Percentiles rank a stretch among this genome's conserved stretches.
phyloP scores from a whole-genome alignment of 1,140 invertebrate species.

The Monomorium pharaonis region DNA sequence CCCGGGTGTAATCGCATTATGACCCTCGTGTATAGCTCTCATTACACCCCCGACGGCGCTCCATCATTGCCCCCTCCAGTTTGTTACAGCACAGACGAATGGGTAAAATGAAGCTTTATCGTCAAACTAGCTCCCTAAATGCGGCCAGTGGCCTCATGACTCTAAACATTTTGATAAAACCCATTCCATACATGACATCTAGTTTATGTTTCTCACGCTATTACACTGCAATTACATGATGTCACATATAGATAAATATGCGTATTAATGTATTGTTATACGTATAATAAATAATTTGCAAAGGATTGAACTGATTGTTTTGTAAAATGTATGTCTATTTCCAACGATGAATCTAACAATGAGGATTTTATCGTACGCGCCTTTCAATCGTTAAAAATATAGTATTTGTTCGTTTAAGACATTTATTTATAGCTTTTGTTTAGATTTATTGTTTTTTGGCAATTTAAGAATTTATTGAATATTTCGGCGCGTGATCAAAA shows the following conservation, averaged over 20 bases:
- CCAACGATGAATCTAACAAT: not conserved
- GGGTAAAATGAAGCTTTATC: constrained; percentile 69
- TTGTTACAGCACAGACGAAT: constrained; percentile 44
- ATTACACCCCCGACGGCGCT: constrained; percentile 77
- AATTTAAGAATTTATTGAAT: too few species aligned
- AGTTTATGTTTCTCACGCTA: not conserved
- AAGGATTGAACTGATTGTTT: not conserved
- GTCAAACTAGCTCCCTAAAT: constrained; percentile 55
- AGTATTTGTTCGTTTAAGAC: too few species aligned
- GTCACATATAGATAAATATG: not conserved
- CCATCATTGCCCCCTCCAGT: constrained; percentile 49
- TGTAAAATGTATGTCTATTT: not conserved
- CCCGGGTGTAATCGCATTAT: constrained; percentile 84
- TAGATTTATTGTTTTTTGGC: too few species aligned
- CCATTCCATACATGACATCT: not conserved
- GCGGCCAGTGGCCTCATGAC: not conserved
- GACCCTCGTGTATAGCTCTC: constrained; percentile 80
- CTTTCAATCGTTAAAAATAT: too few species aligned
- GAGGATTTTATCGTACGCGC: not conserved
- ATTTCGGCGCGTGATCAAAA: too few species aligned
- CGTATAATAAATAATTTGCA: not conserved
- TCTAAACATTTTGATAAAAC: constrained; percentile 35
- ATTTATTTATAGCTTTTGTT: too few species aligned
- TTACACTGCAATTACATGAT: constrained; percentile 8
- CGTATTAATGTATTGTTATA: not conserved